Evolutionary conservation across 2,888 invertebrate genomes (phyloP).

Genomic region (Oscheius sp.): DNA sequence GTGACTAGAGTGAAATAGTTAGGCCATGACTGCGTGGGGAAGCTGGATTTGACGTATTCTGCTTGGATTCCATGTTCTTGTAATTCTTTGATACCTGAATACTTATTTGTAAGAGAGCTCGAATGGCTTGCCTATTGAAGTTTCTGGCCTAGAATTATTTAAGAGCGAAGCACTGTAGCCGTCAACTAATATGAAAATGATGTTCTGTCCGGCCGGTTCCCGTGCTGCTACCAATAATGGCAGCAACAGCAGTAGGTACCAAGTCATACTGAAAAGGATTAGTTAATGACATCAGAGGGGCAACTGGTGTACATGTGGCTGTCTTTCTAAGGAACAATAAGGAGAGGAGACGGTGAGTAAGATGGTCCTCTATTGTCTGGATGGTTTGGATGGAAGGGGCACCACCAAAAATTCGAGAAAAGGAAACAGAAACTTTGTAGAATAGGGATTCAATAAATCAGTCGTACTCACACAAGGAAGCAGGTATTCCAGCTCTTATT

Average conservation of each 20-base stretch:
- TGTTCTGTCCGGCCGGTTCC: slow-evolving; percentile 68
- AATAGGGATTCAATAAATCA: neutral
- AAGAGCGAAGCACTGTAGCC: slow-evolving; percentile 69
- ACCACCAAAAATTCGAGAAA: neutral
- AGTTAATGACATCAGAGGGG: neutral
- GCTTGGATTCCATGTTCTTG: slow-evolving; percentile 65
- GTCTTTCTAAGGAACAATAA: neutral
- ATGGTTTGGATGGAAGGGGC: neutral
- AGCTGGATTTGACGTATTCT: slow-evolving; percentile 66
- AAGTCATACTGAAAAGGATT: slow-evolving; percentile 26
- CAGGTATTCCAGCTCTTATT: neutral
- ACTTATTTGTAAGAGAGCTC: neutral
- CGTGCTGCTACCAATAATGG: slow-evolving; percentile 31
- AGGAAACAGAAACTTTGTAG: neutral
- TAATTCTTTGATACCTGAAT: slow-evolving; percentile 48
- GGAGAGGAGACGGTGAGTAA: neutral
- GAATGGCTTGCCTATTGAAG: slow-evolving; percentile 44
- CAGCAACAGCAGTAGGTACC: slow-evolving; percentile 31
- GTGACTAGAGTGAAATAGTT: slow-evolving; percentile 71
- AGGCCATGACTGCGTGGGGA: slow-evolving; percentile 71
- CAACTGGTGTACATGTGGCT: too few relatives aligned
- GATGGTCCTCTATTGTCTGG: slow-evolving; percentile 2
- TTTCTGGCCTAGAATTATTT: slow-evolving; percentile 65
- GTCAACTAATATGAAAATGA: slow-evolving; percentile 69
- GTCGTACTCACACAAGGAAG: neutral